Conservation (phyloP, 2,888 invertebrate species). For the Phortica magna region DNA sequence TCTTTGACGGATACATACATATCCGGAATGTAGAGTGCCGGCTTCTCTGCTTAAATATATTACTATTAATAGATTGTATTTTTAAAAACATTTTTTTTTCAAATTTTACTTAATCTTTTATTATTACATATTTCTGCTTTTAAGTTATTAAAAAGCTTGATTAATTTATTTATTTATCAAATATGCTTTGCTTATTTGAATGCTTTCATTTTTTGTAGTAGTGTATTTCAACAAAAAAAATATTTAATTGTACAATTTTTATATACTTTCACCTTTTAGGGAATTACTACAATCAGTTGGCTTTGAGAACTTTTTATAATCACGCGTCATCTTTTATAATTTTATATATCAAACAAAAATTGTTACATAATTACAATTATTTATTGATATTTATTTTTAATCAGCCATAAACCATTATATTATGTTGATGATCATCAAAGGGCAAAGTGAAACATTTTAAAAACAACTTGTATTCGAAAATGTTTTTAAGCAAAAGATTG, state of each 20-base stretch:
- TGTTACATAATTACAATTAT: constrained; percentile 5
- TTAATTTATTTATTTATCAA: too few species aligned
- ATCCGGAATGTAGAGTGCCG: too few species aligned
- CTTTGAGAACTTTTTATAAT: constrained; percentile 44
- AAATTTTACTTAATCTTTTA: neutral
- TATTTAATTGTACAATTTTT: constrained; percentile 33
- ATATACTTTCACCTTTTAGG: constrained; percentile 46
- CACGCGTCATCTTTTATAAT: constrained; percentile 30
- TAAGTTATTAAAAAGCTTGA: constrained; percentile 23
- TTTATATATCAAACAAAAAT: constrained; percentile 4
- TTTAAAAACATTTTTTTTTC: neutral
- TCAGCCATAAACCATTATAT: too few species aligned
- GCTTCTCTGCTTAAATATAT: too few species aligned
- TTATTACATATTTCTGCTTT: constrained; percentile 19
- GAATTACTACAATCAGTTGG: constrained; percentile 45
- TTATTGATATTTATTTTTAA: too few species aligned
- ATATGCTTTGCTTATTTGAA: too few species aligned
- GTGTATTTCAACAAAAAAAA: neutral
- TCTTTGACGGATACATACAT: too few species aligned
- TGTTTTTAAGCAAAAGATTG: constrained; percentile 28
- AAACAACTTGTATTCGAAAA: too few species aligned
- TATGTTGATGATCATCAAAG: too few species aligned
- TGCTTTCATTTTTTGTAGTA: too few species aligned
- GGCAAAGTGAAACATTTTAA: too few species aligned
- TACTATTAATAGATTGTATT: too few species aligned